Conservation (phyloP, 1,140 invertebrate genomes). For the Bathynomus jamesi region DNA sequence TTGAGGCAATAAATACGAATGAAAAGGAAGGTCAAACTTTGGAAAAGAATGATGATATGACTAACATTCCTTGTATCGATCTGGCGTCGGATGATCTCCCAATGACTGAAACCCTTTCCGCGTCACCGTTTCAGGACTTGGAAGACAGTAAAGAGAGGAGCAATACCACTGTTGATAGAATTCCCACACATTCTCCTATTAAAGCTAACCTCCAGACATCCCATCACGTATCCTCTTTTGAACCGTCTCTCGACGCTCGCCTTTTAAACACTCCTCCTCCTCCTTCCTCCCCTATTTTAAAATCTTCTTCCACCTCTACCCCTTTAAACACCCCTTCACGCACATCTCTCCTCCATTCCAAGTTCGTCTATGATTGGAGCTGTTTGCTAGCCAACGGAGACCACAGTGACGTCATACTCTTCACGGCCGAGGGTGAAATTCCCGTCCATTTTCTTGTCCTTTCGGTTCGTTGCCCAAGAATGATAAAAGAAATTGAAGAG, state of each 20-base stretch:
- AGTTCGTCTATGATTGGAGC: conserved; percentile 17
- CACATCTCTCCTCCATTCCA: not conserved
- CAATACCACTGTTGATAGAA: no score
- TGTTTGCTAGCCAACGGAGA: conserved; percentile 13
- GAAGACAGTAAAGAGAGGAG: no score
- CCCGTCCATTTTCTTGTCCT: conserved; percentile 46
- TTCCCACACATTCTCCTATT: no score
- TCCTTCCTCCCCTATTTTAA: not conserved
- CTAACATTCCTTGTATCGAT: no score
- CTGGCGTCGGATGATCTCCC: no score
- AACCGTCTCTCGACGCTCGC: not conserved
- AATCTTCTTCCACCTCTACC: not conserved
- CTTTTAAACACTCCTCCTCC: not conserved
- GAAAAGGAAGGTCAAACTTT: no score
- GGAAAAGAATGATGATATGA: no score
- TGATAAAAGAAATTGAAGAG: conserved; percentile 18
- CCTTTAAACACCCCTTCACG: no score
- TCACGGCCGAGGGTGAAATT: conserved; percentile 42
- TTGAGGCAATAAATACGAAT: no score
- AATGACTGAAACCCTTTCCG: no score
- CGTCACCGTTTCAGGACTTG: no score
- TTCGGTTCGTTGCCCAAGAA: conserved; percentile 42
- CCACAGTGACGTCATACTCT: conserved; percentile 44
- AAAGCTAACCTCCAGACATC: no score
- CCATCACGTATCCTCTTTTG: not conserved